A percentile compares a stretch with the other conserved stretches of the same genome.
Evolutionary conservation across 2,797 vertebrate species (phyloP).

Genomic region (Sphenodon punctatus): DNA sequence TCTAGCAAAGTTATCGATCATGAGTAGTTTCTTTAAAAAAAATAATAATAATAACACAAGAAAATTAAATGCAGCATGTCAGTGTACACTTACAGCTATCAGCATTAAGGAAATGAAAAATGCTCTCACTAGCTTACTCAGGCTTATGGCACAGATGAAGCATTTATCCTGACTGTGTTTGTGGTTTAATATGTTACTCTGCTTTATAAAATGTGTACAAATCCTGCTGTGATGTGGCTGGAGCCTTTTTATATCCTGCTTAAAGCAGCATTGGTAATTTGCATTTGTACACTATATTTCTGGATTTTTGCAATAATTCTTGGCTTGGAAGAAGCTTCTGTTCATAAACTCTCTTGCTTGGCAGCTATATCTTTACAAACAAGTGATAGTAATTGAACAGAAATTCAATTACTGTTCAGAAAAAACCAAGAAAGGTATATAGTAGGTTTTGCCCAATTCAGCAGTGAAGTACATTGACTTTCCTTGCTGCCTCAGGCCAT

Average conservation of each 20-base stretch:
- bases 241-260: no score
- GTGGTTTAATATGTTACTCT: neutral
- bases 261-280: neutral
- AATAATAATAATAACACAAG: no score
- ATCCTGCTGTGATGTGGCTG: neutral
- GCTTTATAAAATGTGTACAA: neutral
- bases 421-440: neutral
- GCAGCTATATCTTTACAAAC: neutral
- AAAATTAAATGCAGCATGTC: neutral
- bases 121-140: neutral
- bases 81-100: neutral
- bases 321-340: neutral
- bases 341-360: neutral
- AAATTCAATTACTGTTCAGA: neutral
- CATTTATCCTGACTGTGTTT: neutral
- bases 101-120: neutral
- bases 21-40: neutral
- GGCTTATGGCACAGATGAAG: neutral
- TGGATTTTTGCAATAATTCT: neutral
- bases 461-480: neutral
- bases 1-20: neutral
- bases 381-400: neutral
- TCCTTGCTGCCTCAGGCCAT: neutral
- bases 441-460: neutral
- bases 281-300: neutral